These are phyloP conservation scores for Papilio polytes DNA, from an alignment of 1,140 invertebrate genomes.

Conservation along the genomic window DNA sequence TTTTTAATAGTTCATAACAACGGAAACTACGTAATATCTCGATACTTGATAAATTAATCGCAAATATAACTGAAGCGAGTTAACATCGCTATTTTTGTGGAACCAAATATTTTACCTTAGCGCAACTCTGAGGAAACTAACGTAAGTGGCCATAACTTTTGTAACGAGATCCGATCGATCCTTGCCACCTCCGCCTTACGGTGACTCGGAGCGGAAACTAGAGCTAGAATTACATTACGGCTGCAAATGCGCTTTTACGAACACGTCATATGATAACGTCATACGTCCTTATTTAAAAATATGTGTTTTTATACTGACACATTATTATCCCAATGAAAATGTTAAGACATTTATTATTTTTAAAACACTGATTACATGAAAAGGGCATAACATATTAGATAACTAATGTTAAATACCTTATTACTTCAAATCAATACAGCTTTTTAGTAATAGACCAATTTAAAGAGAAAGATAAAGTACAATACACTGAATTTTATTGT, in stretches of 20 bases:
- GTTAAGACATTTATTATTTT: too few relatives aligned
- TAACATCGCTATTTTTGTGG: neutral
- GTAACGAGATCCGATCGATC: slow-evolving; percentile 24
- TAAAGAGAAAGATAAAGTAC: too few relatives aligned
- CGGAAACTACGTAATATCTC: neutral
- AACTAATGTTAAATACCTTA: too few relatives aligned
- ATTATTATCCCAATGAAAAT: too few relatives aligned
- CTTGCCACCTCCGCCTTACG: slow-evolving; percentile 2
- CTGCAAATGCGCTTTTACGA: neutral
- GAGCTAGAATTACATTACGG: neutral
- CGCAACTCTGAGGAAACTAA: neutral
- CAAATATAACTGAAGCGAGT: neutral
- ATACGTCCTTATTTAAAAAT: too few relatives aligned
- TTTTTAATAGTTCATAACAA: too few relatives aligned
- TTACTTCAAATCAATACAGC: too few relatives aligned
- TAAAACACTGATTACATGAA: too few relatives aligned
- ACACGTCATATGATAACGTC: neutral
- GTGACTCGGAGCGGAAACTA: neutral
- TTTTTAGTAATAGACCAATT: too few relatives aligned
- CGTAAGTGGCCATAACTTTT: slow-evolving; percentile 17
- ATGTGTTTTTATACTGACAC: too few relatives aligned
- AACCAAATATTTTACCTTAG: neutral
- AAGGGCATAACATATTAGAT: too few relatives aligned
- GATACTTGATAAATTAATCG: neutral
- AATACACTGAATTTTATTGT: too few relatives aligned